Evolutionary conservation across 2,797 vertebrate species (phyloP).

Genomic region (Pterois miles): DNA sequence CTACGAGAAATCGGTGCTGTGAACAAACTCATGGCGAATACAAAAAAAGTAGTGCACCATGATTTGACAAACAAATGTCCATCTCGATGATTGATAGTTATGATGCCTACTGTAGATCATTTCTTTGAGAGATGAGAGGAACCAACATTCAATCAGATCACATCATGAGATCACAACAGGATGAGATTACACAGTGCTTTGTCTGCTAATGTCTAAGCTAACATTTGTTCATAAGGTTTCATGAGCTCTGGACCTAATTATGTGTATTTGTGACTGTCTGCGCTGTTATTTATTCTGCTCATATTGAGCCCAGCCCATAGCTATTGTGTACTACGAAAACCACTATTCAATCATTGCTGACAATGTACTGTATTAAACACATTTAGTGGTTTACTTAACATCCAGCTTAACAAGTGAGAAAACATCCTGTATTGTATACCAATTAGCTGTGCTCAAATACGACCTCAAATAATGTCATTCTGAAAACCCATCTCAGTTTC

Average conservation of each 20-base stretch:
- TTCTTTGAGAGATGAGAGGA: background rate
- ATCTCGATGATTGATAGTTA: background rate
- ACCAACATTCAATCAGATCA: background rate
- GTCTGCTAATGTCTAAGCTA: background rate
- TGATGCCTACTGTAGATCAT: background rate
- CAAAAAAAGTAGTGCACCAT: background rate
- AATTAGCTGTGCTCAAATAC: background rate
- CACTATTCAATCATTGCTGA: constrained; percentile 14
- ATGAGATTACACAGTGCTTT: constrained; percentile 6
- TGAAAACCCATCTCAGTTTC: constrained; percentile 21
- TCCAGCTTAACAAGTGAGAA: background rate
- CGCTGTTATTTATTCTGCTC: constrained; percentile 1
- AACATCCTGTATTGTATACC: background rate
- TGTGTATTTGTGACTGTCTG: constrained; percentile 12
- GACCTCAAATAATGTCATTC: background rate
- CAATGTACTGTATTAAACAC: constrained; percentile 6
- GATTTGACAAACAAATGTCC: background rate
- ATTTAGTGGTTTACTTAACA: constrained; percentile 20
- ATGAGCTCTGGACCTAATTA: constrained; percentile 3
- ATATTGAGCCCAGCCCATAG: background rate
- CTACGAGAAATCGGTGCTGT: background rate
- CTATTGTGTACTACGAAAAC: constrained; percentile 5
- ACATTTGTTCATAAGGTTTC: background rate
- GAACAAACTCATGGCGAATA: background rate
- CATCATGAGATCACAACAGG: background rate